Base-by-base conservation (phyloP, 2,797 vertebrate genomes). In the Gorsachius magnificus region DNA sequence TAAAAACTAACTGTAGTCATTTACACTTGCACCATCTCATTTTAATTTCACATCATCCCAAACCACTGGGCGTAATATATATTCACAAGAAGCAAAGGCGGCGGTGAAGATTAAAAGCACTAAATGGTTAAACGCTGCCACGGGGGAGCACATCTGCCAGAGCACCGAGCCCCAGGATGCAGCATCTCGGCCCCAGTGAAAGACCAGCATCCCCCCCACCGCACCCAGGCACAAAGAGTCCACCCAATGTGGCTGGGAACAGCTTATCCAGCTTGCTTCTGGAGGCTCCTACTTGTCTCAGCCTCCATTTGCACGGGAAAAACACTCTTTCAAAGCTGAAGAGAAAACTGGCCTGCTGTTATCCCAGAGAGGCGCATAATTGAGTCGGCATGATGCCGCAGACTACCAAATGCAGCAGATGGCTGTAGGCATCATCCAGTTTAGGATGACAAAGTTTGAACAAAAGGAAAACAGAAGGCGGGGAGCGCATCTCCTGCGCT, bases 381-480 rank as follows among this genome's bases (percentile, higher is more conserved):
- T 91, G 95, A 94, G 88, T 61, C 93, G 31, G 95, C 83, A 2
- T 54, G 92, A 92, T 87, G 90, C 83, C 13, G 6, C 93, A 45
- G 57, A 89, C 83, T 58, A 90, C 94, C 75, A 58, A 92, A 58
- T 1, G n/a, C 78, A 95, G 95, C 94, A 97, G 95, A 96, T 93
- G 95, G 95, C 95, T 94, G 90, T 46, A 92, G 87, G 95, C 96
- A 96, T 46, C 95, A 95, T 80, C 93, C 93, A 96, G 95, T 96
- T 97, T 96, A 91, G 95, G 95, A 97, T 95, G 96, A 97, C 93
- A 93, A 93, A 97, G 95, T 92, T 91, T 3, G 53, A 94, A 96
- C 95, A 95, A 91, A 94, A 94, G 95, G 19, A 87, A 96, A 92
- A 74, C 93, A 96, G 95, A 95, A 97, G 95, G 93, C 81, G 85